Base-by-base conservation (phyloP, 1,140 invertebrate species). In the Oryctes rhinoceros region DNA sequence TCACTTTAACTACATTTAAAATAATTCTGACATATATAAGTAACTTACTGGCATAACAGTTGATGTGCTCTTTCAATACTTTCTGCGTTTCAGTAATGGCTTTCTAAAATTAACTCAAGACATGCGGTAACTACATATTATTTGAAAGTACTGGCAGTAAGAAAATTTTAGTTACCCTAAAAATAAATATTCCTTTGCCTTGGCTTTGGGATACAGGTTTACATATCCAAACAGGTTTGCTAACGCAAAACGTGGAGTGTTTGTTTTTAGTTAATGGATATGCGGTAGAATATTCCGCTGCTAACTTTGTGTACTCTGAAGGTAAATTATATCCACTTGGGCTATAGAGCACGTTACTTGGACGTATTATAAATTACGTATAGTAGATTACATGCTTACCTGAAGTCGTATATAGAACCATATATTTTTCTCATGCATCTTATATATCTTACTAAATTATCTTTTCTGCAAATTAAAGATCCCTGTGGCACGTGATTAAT, bases 401-500 rank as follows among this genome's bases (percentile, higher is more conserved):
- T 95, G 86, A 96, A 96, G 86, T 96, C 94, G 84, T 94, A 96
- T 81, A 95, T 92, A 9, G 91, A 90, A 37, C 95, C 95, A 84
- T 96, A 94, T 30, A 95, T 91, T 83, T 93, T 93, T 84, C 91
- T 92, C 95, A 96, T 96, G 81, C 94, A 94, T 81, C 94, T 92
- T 37, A 97, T 87, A 82, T 94, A 92, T 71, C 95, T 88, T 0
- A 94, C 93, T 53, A 96, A 89, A 83, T 92, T 93, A 84, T 96
- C 95, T 85, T 97, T 96, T 67, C 92, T 90, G 82, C 95, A 96
- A 84, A 96, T 95, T 0, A 92, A 92, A 39, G 93, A 93, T 15
- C 93, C 94, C 86, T 95, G 94, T 3, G 95, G 94, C 85, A 96
- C 95, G 84, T 96, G 94, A 86, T 96, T 96, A 81, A 95, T 92